phyloP scores from a whole-genome alignment of 2,888 invertebrate genomes.

The Trachelus iudaicus region DNA sequence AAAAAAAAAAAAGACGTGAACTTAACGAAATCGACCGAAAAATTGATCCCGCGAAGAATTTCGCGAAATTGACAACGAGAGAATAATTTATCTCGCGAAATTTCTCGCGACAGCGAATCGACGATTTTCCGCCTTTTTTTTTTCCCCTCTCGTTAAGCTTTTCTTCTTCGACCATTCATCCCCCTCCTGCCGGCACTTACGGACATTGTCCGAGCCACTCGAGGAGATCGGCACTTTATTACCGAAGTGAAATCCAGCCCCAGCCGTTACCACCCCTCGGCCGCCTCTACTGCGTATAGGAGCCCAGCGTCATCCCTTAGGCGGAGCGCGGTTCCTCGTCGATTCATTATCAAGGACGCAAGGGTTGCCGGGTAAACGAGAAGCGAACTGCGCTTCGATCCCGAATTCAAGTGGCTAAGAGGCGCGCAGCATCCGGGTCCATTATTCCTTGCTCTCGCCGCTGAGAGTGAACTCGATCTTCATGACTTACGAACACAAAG shows the following conservation, averaged over 20 bases:
- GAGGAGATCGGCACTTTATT: neutral
- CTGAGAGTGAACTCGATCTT: neutral
- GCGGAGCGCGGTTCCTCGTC: neutral
- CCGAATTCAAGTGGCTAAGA: neutral
- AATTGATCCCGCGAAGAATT: neutral
- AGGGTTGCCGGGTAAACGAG: neutral
- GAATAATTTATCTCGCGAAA: neutral
- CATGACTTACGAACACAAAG: neutral
- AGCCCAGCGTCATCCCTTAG: neutral
- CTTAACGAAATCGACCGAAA: neutral
- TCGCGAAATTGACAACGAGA: neutral
- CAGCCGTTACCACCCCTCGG: neutral
- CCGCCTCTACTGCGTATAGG: rapidly evolving
- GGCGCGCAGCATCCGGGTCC: neutral
- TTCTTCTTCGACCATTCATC: neutral
- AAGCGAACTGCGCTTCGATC: neutral
- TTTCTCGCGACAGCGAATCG: neutral
- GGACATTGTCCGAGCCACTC: neutral
- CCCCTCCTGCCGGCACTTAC: neutral
- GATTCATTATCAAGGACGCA: neutral
- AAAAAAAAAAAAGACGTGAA: neutral
- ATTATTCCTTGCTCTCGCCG: neutral
- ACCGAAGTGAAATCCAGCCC: neutral
- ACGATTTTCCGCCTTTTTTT: neutral
- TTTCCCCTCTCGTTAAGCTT: neutral